Evolutionary conservation across 2,113 vertebrate genomes (phyloP), one percentile per base, ranked within the genome.

Genomic region (Silurus glanis): DNA sequence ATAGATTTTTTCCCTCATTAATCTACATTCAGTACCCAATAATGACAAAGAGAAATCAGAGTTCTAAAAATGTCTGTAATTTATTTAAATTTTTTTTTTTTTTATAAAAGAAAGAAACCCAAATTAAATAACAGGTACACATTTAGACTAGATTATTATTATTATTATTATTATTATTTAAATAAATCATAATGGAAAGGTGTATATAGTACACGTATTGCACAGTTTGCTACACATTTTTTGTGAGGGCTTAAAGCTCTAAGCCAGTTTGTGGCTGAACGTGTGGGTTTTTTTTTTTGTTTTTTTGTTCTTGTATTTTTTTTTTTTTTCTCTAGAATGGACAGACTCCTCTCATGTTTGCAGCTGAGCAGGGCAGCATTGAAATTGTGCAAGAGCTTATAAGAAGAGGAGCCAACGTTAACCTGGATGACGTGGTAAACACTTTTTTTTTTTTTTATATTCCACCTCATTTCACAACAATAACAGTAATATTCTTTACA

Each of bases 261-360:
- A 49, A 75, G 69, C 19, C 37, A 49, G 12, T 58, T 23, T 61
- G 37, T 71, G 12, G 5, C 21, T 82, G 47, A 80, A n/a, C 23
- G 9, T 80, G 28, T 13, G 23, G 16, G 6, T 21, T n/a, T 23
- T n/a, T 28, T 37, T 37, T 37, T 37, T 37, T 53, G 1, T 83
- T 45, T 23, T 23, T 62, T 21, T n/a, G 37, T 37, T 37, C 37
- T 13, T 37, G 16, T 12, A 23, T n/a, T 23, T n/a, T 37, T 53
- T 3, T 83, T 45, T 23, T 37, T 62, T 21, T 16, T 51, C 16
- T 92, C 78, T 90, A 99, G 98, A 97, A 95, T 76, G 97, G 98
- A 82, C 98, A 98, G 94, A 99, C 98, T 87, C 96, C 97, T 0
- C 92, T 99, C 89, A 99, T 99, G 98, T 88, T 99, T 90, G 97